Base-by-base conservation (phyloP, 2,113 vertebrate species). In the Polypterus bichir region DNA sequence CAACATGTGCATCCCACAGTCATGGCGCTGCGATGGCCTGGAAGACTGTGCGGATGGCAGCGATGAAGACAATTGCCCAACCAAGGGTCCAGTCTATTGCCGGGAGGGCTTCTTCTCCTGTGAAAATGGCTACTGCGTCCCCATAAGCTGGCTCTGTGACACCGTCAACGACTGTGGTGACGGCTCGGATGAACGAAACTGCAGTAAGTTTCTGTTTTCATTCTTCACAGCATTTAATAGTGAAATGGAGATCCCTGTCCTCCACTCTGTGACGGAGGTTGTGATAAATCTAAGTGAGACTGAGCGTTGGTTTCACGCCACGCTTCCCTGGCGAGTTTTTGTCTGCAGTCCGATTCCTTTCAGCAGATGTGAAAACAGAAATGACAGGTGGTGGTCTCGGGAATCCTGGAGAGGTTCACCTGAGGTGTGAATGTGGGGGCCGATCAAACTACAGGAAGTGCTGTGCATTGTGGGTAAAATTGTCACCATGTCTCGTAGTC, bases 41-140 rank as follows among this genome's bases (percentile, higher is more conserved):
- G 80, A 82, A 2, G 83, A 85, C 68, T 83, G 83, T 0, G 79
- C 74, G 3, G 83, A 85, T 3, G 78, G 76, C 3, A 84, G 80
- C 0, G 81, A 85, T 59, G 82, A 85, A 64, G 49, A 10, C 0
- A 68, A 76, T 67, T 85, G 81, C 65, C 77, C 79, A 47, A 81
- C 79, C 10, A 52, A 45, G 5, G 2, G 61, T 0, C 82, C 82
- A 0, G 70, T 66, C 62, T 79, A 73, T 46, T 84, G 82, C 47
- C 45, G 59, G 0, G 11, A 71, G 0, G 1, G 27, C 52, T 61
- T 62, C 60, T 84, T 79, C 9, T 76, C 71, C 54, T 84, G 82
- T 3, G 59, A 74, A 45, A 80, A 84, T 66, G 49, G 67, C 5
- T 68, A 59, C 52, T 84, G 82, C 57, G 59, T 84, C 51, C 68